Conservation (phyloP, 2,113 vertebrate genomes). For the Uria aalge region DNA sequence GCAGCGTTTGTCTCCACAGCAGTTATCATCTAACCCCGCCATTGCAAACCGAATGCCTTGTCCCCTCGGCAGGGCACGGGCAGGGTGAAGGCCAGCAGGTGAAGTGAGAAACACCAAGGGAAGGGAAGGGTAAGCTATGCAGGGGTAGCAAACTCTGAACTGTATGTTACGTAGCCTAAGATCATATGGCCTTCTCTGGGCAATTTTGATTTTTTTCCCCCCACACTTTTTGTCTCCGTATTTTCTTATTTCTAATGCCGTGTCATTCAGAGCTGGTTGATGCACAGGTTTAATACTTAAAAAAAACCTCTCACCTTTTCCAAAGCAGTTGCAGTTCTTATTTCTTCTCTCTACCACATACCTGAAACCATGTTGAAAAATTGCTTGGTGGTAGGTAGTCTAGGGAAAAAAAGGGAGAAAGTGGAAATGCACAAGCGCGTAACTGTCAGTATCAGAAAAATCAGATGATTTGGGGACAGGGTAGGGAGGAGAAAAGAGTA, state of each 20-base stretch:
- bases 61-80: accelerated
- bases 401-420: neutral
- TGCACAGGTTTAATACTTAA: neutral
- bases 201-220: neutral
- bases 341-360: neutral
- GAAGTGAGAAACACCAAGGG: neutral
- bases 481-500: neutral
- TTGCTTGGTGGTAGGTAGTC: neutral
- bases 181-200: neutral
- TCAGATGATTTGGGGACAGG: accelerated
- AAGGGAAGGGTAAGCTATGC: neutral
- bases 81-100: neutral
- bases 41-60: accelerated
- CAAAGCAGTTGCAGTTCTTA: neutral
- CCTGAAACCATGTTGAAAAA: neutral
- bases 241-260: neutral
- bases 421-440: neutral
- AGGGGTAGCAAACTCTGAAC: neutral
- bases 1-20: neutral
- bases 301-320: neutral
- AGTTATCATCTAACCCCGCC: accelerated
- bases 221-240: neutral
- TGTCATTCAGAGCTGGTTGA: neutral
- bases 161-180: neutral
- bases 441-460: neutral